Evolutionary conservation across 2,888 invertebrate species (phyloP).

Genomic region (Tetranychus truncatus): DNA sequence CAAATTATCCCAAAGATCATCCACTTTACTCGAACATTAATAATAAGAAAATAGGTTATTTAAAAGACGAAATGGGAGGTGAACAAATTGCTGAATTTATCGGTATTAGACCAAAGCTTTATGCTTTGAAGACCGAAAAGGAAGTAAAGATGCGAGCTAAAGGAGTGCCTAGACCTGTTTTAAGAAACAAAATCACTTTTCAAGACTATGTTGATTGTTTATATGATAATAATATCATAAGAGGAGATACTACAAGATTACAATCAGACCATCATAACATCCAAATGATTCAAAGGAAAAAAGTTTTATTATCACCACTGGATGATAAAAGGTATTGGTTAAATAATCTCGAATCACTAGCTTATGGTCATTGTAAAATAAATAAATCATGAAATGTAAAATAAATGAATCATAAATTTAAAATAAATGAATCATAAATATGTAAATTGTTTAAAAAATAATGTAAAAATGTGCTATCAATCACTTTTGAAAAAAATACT

Average conservation of each 20-base stretch:
- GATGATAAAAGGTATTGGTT: background rate
- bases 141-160: background rate
- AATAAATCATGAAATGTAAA: background rate
- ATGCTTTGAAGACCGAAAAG: background rate
- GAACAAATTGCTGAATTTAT: conserved; percentile 28
- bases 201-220: background rate
- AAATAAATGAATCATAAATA: too few relatives aligned
- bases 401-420: too few relatives aligned
- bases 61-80: conserved; percentile 30
- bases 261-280: background rate
- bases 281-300: background rate
- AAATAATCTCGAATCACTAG: background rate
- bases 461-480: too few relatives aligned
- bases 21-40: background rate
- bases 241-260: background rate
- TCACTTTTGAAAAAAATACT: too few relatives aligned
- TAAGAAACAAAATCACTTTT: background rate
- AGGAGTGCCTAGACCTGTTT: background rate
- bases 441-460: too few relatives aligned
- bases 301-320: background rate
- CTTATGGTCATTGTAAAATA: background rate
- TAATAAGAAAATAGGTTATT: conserved; percentile 30
- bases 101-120: conserved; percentile 23
- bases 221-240: background rate
- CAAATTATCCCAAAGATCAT: background rate